Base-by-base conservation (phyloP, 1,140 invertebrate species). In the Zaprionus inermis region DNA sequence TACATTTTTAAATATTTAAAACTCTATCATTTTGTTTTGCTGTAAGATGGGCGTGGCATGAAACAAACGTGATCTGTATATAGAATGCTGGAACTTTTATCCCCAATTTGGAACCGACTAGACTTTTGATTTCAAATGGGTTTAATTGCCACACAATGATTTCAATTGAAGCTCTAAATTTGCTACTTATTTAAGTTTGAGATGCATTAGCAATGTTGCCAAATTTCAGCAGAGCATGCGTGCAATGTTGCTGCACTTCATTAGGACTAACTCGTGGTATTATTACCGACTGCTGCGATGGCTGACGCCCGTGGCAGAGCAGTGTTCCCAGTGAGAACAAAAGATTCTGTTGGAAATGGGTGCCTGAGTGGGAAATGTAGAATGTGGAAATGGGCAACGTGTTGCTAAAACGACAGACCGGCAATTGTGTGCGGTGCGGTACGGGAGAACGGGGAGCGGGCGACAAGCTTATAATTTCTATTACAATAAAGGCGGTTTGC, bases 381-480 rank as follows among this genome's bases (percentile, higher is more conserved):
- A 41, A 24, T n/a, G 24, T 41, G 64, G 57, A 72, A 79, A 73
- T 69, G 85, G 81, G 63, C 78, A 78, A 90, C 80, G 82, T 90
- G 88, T 91, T 91, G 78, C 83, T 89, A 89, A 81, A 91, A 74
- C 76, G 88, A 76, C 89, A 77, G 71, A 56, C 49, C 36, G 30
- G 51, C 72, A 75, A 80, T 81, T 78, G 71, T 61, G 55, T 52
- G 64, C 68, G 57, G 55, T 20, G n/a, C 69, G n/a, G n/a, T 44
- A 16, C 3, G n/a, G 3, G 4, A 5, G 36, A 6, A n/a, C n/a
- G 36, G n/a, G 9, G 5, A 57, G 56, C 65, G 38, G n/a, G n/a
- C 2, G 52, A 54, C 60, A 72, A 81, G 81, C 81, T 79, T 78
- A 88, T 86, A 86, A 89, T 86, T 88, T 86, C 83, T 86, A 88